phyloP scores from a whole-genome alignment of 2,797 vertebrate genomes.

The Chloroceryle inda region DNA sequence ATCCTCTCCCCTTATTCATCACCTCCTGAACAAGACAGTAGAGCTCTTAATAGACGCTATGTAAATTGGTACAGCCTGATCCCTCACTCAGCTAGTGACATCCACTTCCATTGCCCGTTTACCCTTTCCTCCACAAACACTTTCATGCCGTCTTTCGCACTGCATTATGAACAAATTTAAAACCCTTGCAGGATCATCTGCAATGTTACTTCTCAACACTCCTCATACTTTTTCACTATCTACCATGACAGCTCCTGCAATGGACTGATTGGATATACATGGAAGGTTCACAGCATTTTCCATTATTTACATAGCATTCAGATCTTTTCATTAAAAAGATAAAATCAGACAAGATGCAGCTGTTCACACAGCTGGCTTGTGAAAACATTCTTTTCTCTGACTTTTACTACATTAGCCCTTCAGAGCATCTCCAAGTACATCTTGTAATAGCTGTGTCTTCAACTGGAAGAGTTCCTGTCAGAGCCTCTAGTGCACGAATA shows the following conservation, averaged over 20 bases:
- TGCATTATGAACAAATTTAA: background rate
- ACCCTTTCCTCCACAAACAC: background rate
- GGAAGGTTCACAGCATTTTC: background rate
- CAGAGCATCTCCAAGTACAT: background rate
- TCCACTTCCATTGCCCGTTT: background rate
- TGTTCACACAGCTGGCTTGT: constrained; percentile 24
- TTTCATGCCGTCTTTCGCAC: background rate
- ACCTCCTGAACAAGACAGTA: background rate
- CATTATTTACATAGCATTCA: background rate
- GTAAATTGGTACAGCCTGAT: background rate
- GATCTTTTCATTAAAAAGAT: constrained; percentile 35
- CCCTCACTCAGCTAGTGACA: background rate
- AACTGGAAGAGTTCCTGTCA: background rate
- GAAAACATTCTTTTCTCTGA: background rate
- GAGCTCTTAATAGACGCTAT: background rate
- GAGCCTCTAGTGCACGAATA: accelerated
- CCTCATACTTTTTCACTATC: background rate
- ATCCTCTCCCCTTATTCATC: background rate
- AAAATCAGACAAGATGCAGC: constrained; percentile 23
- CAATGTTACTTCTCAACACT: background rate
- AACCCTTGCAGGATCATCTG: constrained; percentile 23
- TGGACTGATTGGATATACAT: background rate
- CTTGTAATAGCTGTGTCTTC: background rate
- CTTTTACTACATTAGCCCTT: background rate
- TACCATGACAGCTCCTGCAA: background rate